Conservation (phyloP, 2,113 vertebrate species). For the Emydura subglobosa region DNA sequence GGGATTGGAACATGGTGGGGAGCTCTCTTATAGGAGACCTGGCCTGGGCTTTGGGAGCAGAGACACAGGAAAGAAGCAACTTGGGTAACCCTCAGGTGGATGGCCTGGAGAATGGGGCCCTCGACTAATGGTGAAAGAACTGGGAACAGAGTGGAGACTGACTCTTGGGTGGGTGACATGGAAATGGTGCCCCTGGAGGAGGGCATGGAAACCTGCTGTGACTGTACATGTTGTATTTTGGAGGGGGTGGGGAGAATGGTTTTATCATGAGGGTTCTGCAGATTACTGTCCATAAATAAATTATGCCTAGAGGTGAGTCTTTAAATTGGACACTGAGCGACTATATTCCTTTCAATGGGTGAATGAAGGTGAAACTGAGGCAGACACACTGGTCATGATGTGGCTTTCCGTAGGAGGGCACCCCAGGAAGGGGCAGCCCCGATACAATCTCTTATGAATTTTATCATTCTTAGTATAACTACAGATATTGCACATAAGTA, state of each 20-base stretch:
- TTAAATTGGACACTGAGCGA: neutral
- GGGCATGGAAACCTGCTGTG: too few relatives aligned
- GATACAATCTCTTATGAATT: neutral
- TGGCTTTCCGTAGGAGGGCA: neutral
- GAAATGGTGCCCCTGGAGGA: neutral
- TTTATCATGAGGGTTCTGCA: neutral
- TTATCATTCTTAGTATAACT: neutral
- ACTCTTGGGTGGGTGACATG: neutral
- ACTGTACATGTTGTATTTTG: neutral
- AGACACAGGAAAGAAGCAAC: neutral
- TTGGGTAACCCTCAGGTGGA: neutral
- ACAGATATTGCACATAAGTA: neutral
- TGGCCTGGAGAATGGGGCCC: neutral
- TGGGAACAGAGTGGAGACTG: neutral
- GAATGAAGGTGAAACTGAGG: neutral
- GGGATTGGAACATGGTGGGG: too few relatives aligned
- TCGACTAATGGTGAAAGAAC: neutral
- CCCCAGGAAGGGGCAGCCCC: neutral
- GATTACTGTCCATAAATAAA: neutral
- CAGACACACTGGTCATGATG: neutral
- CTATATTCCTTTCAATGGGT: neutral
- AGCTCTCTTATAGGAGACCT: too few relatives aligned
- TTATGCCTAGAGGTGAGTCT: neutral
- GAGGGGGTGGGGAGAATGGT: neutral
- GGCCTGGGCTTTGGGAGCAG: too few relatives aligned